Evolutionary conservation across 2,797 vertebrate genomes (phyloP).

Genomic region (Meriones psammophilus): DNA sequence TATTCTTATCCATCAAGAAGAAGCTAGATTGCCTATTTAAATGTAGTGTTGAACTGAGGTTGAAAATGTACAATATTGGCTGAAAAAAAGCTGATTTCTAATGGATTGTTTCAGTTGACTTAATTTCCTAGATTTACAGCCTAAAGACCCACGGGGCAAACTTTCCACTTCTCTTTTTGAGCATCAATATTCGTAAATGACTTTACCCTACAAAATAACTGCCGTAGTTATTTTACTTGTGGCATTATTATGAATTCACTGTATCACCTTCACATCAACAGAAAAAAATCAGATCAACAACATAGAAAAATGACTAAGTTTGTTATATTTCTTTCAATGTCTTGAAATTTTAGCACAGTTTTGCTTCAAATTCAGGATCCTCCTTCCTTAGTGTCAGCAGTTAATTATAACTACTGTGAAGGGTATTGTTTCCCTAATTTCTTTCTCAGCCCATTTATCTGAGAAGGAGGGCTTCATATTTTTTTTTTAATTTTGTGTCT

Average conservation of each 20-base stretch:
- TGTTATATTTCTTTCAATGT: neutral
- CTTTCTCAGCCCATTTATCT: too few species aligned
- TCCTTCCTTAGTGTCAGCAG: neutral
- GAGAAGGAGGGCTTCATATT: too few species aligned
- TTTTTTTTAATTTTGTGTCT: too few species aligned
- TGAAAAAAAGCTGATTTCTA: slow-evolving; percentile 41
- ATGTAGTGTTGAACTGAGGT: slow-evolving; percentile 35
- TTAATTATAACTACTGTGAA: neutral
- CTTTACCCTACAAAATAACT: neutral
- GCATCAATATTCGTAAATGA: slow-evolving; percentile 46
- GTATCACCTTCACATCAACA: neutral
- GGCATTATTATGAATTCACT: neutral
- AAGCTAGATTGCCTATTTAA: slow-evolving; percentile 66
- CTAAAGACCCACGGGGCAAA: neutral
- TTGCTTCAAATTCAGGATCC: neutral
- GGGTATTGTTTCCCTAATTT: too few species aligned
- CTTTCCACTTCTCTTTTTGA: neutral
- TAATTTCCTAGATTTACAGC: slow-evolving; percentile 49
- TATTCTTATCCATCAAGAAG: slow-evolving; percentile 71
- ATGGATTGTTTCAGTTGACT: slow-evolving; percentile 71
- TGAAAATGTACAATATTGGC: slow-evolving; percentile 37
- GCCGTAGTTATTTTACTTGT: slow-evolving; percentile 26
- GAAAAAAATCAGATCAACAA: neutral
- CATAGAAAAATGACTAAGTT: neutral
- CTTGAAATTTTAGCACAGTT: neutral